Percentiles rank a stretch among this genome's conserved stretches.
Evolutionary conservation across 23 tunicate species (phyloP).

Genomic region (Trididemnum clinides): DNA sequence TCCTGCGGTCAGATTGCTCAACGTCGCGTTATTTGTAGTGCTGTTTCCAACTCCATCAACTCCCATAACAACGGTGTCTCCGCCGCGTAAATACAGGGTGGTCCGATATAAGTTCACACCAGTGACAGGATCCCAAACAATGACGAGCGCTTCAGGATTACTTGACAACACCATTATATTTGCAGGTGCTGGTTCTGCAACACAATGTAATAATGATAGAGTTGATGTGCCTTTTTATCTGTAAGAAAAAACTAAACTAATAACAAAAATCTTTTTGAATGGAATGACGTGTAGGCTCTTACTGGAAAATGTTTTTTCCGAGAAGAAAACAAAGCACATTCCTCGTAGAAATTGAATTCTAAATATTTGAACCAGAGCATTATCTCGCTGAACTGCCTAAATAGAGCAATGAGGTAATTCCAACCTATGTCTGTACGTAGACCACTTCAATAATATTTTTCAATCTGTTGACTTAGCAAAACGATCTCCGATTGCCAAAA

Average conservation of each 20-base stretch:
- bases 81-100: neutral
- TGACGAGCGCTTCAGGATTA: too few relatives aligned
- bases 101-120: neutral
- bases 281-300: neutral
- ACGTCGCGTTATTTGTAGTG: neutral
- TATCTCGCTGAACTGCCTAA: neutral
- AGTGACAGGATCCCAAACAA: neutral
- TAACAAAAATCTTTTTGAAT: neutral
- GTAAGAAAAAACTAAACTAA: neutral
- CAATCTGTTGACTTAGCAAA: too few relatives aligned
- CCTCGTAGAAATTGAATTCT: neutral
- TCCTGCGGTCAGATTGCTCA: slow-evolving; percentile 16
- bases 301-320: neutral
- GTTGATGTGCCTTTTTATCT: neutral
- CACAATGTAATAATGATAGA: neutral
- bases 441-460: too few relatives aligned
- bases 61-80: neutral
- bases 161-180: too few relatives aligned
- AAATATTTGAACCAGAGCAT: neutral
- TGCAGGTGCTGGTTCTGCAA: too few relatives aligned
- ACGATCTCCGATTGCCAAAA: too few relatives aligned
- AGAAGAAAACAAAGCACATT: neutral
- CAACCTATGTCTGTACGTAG: too few relatives aligned
- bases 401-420: neutral
- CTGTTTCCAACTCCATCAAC: neutral